Conservation (phyloP, 2,888 invertebrate genomes). For the Petrolisthes manimaculis region DNA sequence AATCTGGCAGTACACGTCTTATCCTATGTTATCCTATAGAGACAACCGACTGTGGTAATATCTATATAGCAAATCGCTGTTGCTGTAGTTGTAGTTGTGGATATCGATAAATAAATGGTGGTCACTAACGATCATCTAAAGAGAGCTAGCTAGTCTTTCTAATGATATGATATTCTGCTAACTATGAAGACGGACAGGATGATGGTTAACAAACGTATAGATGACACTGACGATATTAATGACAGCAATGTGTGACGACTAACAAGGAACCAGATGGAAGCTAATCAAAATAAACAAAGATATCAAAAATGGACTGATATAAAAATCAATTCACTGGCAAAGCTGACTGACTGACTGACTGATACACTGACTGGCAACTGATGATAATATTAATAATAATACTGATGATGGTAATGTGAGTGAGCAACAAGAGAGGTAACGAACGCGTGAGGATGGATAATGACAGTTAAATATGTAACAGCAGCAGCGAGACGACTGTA, state of each 20-base stretch:
- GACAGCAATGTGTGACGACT: neutral
- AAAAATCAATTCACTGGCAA: neutral
- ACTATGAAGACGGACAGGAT: neutral
- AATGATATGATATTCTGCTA: too few relatives aligned
- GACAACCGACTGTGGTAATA: too few relatives aligned
- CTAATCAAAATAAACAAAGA: too few relatives aligned
- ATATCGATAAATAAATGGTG: too few relatives aligned
- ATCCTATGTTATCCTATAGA: too few relatives aligned
- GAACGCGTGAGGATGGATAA: neutral
- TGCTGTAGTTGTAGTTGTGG: too few relatives aligned
- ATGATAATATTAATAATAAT: constrained; percentile 6
- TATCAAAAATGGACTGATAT: neutral
- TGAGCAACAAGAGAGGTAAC: neutral
- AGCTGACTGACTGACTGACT: neutral
- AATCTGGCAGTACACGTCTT: too few relatives aligned
- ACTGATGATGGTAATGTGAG: neutral
- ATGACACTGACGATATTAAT: neutral
- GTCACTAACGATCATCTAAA: too few relatives aligned
- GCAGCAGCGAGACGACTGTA: too few relatives aligned
- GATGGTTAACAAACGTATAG: neutral
- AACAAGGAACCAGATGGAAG: too few relatives aligned
- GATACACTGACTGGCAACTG: neutral
- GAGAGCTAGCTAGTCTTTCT: too few relatives aligned
- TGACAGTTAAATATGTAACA: neutral
- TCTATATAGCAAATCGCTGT: too few relatives aligned